Conservation (phyloP, 2,113 vertebrate species). For the Oreochromis spilurus region DNA sequence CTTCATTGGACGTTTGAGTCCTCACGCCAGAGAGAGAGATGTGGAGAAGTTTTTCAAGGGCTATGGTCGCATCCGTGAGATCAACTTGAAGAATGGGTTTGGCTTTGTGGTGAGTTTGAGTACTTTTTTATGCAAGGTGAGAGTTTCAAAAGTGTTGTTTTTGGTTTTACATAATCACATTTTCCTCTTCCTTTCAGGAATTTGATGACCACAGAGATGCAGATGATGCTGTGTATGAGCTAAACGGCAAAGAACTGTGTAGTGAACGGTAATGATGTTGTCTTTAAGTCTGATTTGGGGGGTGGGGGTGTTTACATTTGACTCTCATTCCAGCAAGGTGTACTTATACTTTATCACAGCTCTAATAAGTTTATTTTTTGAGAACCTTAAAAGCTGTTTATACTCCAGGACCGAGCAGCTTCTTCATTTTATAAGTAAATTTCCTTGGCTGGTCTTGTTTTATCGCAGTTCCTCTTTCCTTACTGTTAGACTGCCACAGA, state of each 20-base stretch:
- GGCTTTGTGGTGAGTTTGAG: constrained; percentile 85
- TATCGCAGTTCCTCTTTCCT: neutral
- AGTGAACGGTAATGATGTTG: constrained; percentile 78
- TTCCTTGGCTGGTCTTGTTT: neutral
- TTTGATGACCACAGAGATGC: constrained; percentile 92
- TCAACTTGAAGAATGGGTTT: constrained; percentile 90
- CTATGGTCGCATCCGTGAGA: constrained; percentile 87
- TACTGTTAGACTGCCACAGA: neutral
- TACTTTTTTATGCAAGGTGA: neutral
- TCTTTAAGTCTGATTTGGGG: neutral
- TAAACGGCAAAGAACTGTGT: constrained; percentile 89
- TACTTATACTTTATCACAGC: fast-evolving
- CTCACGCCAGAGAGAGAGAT: constrained; percentile 85
- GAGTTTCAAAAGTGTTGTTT: neutral
- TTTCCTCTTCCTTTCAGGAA: constrained; percentile 69
- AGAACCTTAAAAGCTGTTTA: neutral
- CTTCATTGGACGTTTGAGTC: constrained; percentile 89
- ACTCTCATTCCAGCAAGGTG: neutral
- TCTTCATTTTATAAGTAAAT: neutral
- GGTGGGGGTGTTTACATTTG: neutral
- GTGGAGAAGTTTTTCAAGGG: constrained; percentile 95
- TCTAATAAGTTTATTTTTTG: neutral
- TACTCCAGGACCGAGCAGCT: neutral
- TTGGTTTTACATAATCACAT: neutral
- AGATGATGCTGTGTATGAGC: constrained; percentile 89